Base-by-base conservation (phyloP, 2,888 invertebrate genomes). In the Falcaria lacertinaria region DNA sequence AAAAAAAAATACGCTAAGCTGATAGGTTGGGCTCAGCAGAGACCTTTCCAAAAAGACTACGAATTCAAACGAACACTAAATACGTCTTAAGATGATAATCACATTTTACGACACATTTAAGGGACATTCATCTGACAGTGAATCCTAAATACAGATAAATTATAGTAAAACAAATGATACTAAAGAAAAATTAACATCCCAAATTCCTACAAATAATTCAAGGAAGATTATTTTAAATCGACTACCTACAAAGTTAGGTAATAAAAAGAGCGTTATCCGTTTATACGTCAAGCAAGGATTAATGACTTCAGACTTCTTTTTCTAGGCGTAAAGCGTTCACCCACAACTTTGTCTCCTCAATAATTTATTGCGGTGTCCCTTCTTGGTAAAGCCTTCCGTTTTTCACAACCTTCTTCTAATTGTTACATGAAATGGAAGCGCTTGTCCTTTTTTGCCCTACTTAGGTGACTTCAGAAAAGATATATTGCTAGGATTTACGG, bases 301-400 rank as follows among this genome's bases (percentile, higher is more conserved):
- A 74, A 75, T 74, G 69, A 62, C 50, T 35, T 41, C 57, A 52
- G 55, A 59, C 49, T 56, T 59, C 61, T 55, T 63, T 19, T 57
- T 54, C 54, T 57, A 57, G 56, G 65, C 65, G 57, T 65, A 74
- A 72, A 75, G 66, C 57, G 54, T 51, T 51, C 47, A 39, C 43
- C 58, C 69, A 54, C 70, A 74, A 74, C 62, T 77, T 77, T 69
- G 73, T 76, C 73, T 73, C 57, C 62, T 71, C 69, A 73, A 71
- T 74, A 77, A 79, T 77, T 76, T 79, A 78, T 78, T 67, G 70
- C 61, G 55, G 57, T 58, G 49, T 57, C 63, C 56, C 58, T 65
- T 50, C 47, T 47, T 47, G 48, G 51, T 34, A 54, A 28, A 63
- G 60, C 56, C 59, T 57, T 57, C 52, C 52, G 64, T 62, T 74